Base-by-base conservation (phyloP, 2,113 vertebrate species). In the Grammomys dolichurus region DNA sequence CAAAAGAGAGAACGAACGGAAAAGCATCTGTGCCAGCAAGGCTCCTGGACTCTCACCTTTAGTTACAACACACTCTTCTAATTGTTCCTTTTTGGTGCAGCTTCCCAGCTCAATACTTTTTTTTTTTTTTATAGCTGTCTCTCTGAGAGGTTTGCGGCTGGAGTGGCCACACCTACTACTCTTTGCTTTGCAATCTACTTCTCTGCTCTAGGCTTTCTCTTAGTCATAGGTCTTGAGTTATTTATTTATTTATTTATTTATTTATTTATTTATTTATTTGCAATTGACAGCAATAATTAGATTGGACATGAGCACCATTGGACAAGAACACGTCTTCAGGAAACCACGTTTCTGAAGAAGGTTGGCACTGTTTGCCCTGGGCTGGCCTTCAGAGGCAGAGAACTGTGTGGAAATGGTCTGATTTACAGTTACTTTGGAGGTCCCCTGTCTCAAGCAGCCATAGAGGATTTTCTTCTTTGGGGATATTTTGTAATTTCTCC, bases 121-220 rank as follows among this genome's bases (percentile, higher is more conserved):
- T 77, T 81, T n/a, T 63, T 77, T 78, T 46, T 48, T 72, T 26
- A 81, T 20, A 89, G 63, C 81, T 80, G 77, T 70, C 93, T 73
- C 69, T 80, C 82, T 69, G 75, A 89, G 76, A 78, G 51, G 63
- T 9, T 56, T 28, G 85, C 40, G 0, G 65, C 87, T 67, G 60
- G 65, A 82, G 43, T 3, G 72, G 70, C 12, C 94, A 80, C 80
- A 96, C 73, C 73, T 89, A 86, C 76, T 92, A 31, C 46, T 8
- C 54, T 72, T 60, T 22, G 89, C 81, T 89, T 82, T 46, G 46
- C 33, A 12, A 16, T 11, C 48, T 56, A 8, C 82, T 36, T 33
- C 72, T 81, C 54, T 16, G 4, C 73, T 69, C 33, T 48, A 40
- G n/a, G 58, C 40, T 63, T 54, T n/a, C 56, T 91, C 76, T 77